Evolutionary conservation across 2,113 vertebrate genomes (phyloP).

Genomic region (Silurus meridionalis): DNA sequence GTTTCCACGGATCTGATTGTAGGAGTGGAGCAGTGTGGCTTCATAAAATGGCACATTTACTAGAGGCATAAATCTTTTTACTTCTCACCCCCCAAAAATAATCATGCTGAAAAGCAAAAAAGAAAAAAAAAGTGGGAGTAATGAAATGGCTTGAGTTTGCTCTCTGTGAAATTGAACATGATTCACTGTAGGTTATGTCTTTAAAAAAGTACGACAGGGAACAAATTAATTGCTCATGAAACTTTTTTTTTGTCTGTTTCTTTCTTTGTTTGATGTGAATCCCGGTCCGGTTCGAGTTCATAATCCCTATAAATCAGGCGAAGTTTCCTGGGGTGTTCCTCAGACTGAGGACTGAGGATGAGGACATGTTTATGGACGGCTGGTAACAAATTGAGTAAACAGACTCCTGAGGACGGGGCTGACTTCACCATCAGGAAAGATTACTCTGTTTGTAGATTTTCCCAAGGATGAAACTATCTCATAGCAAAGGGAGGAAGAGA

Average conservation of each 20-base stretch:
- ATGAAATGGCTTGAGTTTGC: constrained; percentile 20
- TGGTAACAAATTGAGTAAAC: constrained; percentile 10
- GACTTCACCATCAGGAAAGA: constrained; percentile 13
- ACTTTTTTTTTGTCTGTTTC: not conserved
- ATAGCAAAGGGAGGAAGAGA: constrained; percentile 16
- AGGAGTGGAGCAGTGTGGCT: constrained; percentile 35
- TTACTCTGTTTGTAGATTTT: not conserved
- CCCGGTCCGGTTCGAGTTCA: not conserved
- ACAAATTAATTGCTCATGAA: constrained; percentile 45
- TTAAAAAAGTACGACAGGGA: constrained; percentile 51
- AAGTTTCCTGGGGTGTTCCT: constrained; percentile 14
- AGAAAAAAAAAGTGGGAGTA: not conserved
- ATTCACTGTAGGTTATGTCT: constrained; percentile 50
- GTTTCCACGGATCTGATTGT: constrained; percentile 13
- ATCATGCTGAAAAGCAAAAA: not conserved
- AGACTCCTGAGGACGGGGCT: constrained; percentile 6
- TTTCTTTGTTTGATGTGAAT: constrained; percentile 15
- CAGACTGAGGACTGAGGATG: constrained; percentile 16
- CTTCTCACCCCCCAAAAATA: not conserved
- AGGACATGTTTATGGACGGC: constrained; percentile 30
- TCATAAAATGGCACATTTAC: constrained; percentile 40
- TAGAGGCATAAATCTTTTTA: constrained; percentile 35
- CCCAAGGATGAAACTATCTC: constrained; percentile 32
- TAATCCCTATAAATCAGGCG: constrained; percentile 41
- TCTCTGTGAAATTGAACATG: constrained; percentile 54